Conservation (phyloP, 2,888 invertebrate species). For the Dermolepida albohirtum region DNA sequence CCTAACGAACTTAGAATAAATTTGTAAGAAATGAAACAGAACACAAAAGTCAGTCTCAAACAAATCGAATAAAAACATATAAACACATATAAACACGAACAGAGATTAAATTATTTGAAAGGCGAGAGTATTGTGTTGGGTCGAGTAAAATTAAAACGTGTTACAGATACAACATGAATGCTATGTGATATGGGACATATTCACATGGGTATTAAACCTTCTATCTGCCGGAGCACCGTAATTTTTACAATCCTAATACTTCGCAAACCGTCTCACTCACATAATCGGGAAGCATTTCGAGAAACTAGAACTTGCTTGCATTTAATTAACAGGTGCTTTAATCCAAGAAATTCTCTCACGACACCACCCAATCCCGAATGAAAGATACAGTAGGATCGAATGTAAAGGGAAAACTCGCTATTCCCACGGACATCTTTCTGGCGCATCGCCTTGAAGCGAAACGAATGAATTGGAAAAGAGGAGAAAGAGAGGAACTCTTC, state of each 20-base stretch:
- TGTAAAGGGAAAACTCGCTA: background rate
- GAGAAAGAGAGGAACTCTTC: conserved; percentile 7
- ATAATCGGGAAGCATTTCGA: background rate
- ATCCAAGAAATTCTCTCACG: conserved; percentile 23
- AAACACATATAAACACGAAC: no score
- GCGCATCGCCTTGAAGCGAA: background rate
- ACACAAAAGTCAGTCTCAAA: no score
- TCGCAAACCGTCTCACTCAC: background rate
- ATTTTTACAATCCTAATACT: background rate
- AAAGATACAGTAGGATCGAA: background rate
- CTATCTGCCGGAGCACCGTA: no score
- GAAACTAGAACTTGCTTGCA: conserved; percentile 1
- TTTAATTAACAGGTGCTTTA: conserved; percentile 30
- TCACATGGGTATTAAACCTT: no score
- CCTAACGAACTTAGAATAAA: no score
- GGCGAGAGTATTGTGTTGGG: no score
- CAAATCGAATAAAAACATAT: no score
- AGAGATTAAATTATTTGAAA: no score
- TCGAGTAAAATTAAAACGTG: no score
- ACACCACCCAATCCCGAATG: conserved; percentile 4
- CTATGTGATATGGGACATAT: no score
- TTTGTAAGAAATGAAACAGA: no score
- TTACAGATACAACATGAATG: no score
- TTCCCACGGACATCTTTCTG: background rate
- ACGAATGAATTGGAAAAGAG: background rate